Percentiles rank a stretch among this genome's conserved stretches.
Evolutionary conservation across 2,888 invertebrate genomes (phyloP).

Genomic region (Drosophila kanekoi): DNA sequence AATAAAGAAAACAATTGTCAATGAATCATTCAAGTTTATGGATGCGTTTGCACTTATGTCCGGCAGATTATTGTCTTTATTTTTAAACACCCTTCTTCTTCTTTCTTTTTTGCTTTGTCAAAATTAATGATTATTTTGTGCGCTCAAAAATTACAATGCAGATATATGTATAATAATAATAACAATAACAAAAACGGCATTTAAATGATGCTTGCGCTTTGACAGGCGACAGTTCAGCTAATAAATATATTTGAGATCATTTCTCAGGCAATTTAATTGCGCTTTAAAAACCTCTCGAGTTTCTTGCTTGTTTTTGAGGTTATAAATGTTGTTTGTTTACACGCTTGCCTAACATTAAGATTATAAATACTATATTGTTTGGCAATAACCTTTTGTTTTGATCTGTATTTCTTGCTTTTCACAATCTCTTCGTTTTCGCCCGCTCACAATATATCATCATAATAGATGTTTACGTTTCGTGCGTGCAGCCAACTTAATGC

Average conservation of each 20-base stretch:
- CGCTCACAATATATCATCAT: constrained; percentile 45
- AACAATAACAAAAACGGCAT: constrained; percentile 6
- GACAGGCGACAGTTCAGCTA: constrained; percentile 20
- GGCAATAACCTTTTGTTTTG: constrained; percentile 21
- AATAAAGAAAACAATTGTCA: constrained; percentile 45
- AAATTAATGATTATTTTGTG: constrained; percentile 40
- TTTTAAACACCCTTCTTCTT: constrained; percentile 38
- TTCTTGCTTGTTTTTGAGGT: constrained; percentile 5
- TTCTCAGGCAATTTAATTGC: constrained; percentile 40
- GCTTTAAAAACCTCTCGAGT: neutral
- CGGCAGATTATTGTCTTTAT: constrained; percentile 61
- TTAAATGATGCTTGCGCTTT: constrained; percentile 17
- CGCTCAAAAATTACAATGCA: constrained; percentile 38
- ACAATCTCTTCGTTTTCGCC: constrained; percentile 36
- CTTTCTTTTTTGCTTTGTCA: neutral
- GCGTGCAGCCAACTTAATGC: constrained; percentile 24
- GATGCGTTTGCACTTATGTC: constrained; percentile 52
- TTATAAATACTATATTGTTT: constrained; percentile 24
- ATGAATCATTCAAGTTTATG: constrained; percentile 65
- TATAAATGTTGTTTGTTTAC: constrained; percentile 21
- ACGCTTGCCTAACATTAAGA: constrained; percentile 25
- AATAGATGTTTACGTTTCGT: constrained; percentile 41
- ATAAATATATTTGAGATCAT: constrained; percentile 44
- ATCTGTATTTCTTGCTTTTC: constrained; percentile 13
- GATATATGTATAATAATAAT: constrained; percentile 6